Evolutionary conservation across 2,113 vertebrate genomes (phyloP), one percentile per base, ranked within the genome.

Genomic region (Stegostoma tigrinum): DNA sequence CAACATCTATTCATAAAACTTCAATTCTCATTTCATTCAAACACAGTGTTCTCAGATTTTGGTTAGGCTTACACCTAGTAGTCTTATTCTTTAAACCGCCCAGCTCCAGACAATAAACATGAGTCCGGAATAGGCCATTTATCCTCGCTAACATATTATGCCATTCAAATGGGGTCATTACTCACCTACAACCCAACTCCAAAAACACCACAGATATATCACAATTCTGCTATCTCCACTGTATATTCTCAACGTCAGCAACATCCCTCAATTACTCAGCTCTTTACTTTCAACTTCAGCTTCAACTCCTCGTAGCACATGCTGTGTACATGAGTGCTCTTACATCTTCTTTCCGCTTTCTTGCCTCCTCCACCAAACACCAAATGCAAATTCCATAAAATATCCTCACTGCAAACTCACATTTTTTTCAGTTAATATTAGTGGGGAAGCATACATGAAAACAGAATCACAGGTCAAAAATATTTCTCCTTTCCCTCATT

Each of bases 21-120:
- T 83, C 78, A 42, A 90, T 61, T 90, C 87, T 61, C 30, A 55
- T 55, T 90, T 90, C 61, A 34, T 90, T 90, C 52, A 83, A 83
- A n/a, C n/a, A n/a, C n/a, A 90, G 27, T 34, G 48, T 55, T 30
- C 45, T 87, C 52, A 90, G 27, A 42, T 83, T 83, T 83, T 42
- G 38, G 78, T 83, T 42, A 19, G 78, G 6, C n/a, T 83, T n/a
- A 42, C 78, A 42, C 10, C 78, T 21, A 90, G 61, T 90, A 61
- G 87, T 24, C 48, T 55, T 5, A 5, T 87, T 52, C 23, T 87
- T 87, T 61, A 61, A 48, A 87, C 10, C 45, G 27, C 52, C 24
- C 8, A 52, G 52, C 85, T 52, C 45, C 45, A 87, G 45, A 87
- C 23, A 90, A 61, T 61, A 30, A 61, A 55, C 86, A 89, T 24